Conservation (phyloP, 2,888 invertebrate species). For the Orchestes rusci region DNA sequence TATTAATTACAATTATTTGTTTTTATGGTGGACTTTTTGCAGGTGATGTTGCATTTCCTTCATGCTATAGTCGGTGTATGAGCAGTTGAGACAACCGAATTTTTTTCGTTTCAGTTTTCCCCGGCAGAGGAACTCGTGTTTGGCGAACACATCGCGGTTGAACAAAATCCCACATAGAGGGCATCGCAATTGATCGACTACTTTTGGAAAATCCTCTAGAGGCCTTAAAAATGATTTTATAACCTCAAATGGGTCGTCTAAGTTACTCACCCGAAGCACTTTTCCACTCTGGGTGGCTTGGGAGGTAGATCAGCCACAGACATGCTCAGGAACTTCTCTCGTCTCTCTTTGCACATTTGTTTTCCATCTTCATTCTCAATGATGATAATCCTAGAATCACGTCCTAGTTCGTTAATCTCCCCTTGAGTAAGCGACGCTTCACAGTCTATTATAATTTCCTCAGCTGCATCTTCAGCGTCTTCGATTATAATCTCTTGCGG, state of each 20-base stretch:
- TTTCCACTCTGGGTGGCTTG: slow-evolving; percentile 6
- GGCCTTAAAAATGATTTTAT: slow-evolving; percentile 10
- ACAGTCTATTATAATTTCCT: slow-evolving; percentile 9
- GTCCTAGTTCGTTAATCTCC: slow-evolving; percentile 7
- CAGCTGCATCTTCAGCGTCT: not conserved
- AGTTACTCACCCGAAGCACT: slow-evolving; percentile 9
- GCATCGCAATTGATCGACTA: slow-evolving; percentile 38
- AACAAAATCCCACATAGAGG: slow-evolving; percentile 35
- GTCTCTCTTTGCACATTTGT: slow-evolving; percentile 24
- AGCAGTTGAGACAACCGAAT: slow-evolving; percentile 38
- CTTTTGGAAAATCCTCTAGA: slow-evolving; percentile 30
- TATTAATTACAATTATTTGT: too few species aligned
- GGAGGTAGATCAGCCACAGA: slow-evolving; percentile 31
- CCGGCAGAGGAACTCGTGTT: slow-evolving; percentile 34
- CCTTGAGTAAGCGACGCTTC: slow-evolving; percentile 7
- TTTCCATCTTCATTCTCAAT: slow-evolving; percentile 6
- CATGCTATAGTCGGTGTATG: slow-evolving; percentile 34
- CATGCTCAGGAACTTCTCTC: slow-evolving; percentile 37
- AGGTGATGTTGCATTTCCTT: slow-evolving; percentile 36
- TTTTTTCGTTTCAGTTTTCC: slow-evolving; percentile 29
- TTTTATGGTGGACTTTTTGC: slow-evolving; percentile 21
- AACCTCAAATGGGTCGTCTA: not conserved
- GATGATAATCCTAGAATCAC: slow-evolving; percentile 13
- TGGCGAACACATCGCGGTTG: slow-evolving; percentile 30
- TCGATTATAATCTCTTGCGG: not conserved